Evolutionary conservation across 2,888 invertebrate species (phyloP).

Genomic region (Ypsolopha scabrella): DNA sequence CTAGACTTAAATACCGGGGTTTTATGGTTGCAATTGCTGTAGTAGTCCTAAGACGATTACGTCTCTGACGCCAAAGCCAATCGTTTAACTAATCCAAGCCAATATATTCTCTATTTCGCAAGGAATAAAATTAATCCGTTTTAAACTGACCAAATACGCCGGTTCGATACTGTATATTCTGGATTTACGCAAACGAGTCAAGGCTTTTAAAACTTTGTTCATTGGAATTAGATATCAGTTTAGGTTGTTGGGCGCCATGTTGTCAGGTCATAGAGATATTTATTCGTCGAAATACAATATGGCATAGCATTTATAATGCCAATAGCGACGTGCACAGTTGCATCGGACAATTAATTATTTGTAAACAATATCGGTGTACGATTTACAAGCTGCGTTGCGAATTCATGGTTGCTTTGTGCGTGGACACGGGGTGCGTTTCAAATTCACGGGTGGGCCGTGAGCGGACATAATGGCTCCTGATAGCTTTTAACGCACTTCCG

Average conservation of each 20-base stretch:
- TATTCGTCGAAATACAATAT: conserved; percentile 41
- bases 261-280: conserved; percentile 17
- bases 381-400: conserved; percentile 25
- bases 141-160: conserved; percentile 49
- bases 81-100: conserved; percentile 61
- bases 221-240: conserved; percentile 16
- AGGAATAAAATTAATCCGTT: conserved; percentile 63
- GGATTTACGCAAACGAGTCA: conserved; percentile 1
- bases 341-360: conserved; percentile 66
- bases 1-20: not conserved
- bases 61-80: conserved; percentile 17
- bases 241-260: conserved; percentile 9
- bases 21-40: conserved; percentile 14
- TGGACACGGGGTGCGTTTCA: too few relatives aligned
- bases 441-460: conserved; percentile 40
- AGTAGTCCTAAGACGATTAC: conserved; percentile 11
- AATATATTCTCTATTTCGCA: conserved; percentile 63
- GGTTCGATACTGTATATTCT: conserved; percentile 26
- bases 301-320: conserved; percentile 55
- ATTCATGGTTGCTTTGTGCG: too few relatives aligned
- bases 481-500: conserved; percentile 17
- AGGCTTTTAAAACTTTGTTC: conserved; percentile 13
- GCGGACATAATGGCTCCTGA: conserved; percentile 31
- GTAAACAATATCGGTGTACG: conserved; percentile 47
- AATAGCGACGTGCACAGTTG: conserved; percentile 60